Percentiles rank a stretch among this genome's conserved stretches.
Evolutionary conservation across 1,140 invertebrate species (phyloP).

Genomic region (Euura saliciscinereae): DNA sequence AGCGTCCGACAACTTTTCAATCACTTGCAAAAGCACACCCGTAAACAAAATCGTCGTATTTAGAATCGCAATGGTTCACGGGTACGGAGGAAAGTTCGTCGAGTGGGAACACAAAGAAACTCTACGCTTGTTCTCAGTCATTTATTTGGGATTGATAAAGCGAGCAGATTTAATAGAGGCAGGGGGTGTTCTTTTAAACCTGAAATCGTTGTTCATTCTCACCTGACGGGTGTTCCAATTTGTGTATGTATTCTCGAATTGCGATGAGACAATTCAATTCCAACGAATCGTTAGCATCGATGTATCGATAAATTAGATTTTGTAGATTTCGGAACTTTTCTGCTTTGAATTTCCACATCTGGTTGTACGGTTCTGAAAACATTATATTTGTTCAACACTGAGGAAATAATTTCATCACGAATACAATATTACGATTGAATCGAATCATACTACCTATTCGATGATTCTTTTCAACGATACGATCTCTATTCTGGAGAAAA

Average conservation of each 20-base stretch:
- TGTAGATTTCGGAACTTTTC: constrained; percentile 55
- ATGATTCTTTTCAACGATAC: constrained; percentile 9
- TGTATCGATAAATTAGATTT: constrained; percentile 73
- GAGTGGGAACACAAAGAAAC: no score
- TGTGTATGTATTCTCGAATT: constrained; percentile 75
- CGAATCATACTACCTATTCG: not conserved
- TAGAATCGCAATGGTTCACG: no score
- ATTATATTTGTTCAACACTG: constrained; percentile 13
- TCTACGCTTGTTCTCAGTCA: no score
- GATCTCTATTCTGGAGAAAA: not conserved
- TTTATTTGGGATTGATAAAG: no score
- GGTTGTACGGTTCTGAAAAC: constrained; percentile 33
- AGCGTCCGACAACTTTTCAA: constrained; percentile 64
- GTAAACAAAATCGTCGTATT: not conserved
- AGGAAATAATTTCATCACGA: not conserved
- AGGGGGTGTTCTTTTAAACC: no score
- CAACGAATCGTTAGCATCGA: constrained; percentile 69
- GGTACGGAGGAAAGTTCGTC: no score
- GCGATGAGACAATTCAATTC: constrained; percentile 86
- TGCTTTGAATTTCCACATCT: constrained; percentile 48
- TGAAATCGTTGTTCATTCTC: constrained; percentile 26
- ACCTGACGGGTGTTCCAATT: constrained; percentile 83
- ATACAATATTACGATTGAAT: not conserved
- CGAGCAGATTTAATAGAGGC: no score
- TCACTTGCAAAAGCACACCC: constrained; percentile 61